Conservation (phyloP, 2,888 invertebrate genomes). For the Rhingia rostrata region DNA sequence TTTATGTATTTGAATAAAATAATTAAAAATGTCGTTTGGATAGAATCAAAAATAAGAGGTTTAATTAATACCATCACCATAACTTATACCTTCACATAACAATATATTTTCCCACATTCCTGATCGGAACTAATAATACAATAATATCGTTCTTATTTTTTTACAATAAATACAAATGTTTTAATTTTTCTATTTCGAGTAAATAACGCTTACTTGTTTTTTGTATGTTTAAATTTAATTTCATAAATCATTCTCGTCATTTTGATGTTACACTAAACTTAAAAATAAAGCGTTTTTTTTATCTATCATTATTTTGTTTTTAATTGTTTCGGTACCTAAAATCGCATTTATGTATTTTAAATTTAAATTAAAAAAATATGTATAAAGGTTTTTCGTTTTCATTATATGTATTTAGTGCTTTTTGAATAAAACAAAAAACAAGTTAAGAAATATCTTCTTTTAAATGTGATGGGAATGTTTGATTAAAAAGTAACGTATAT, state of each 20-base stretch:
- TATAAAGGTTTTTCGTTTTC: background rate
- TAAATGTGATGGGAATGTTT: constrained; percentile 58
- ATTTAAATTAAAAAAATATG: constrained; percentile 10
- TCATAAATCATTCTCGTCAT: constrained; percentile 31
- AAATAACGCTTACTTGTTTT: constrained; percentile 45
- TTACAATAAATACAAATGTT: constrained; percentile 45
- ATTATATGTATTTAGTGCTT: constrained; percentile 14
- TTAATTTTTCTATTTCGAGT: constrained; percentile 29
- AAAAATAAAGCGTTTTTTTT: constrained; percentile 50
- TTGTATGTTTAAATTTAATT: constrained; percentile 28
- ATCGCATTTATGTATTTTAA: constrained; percentile 18
- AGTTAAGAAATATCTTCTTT: constrained; percentile 26
- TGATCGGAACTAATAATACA: constrained; percentile 46
- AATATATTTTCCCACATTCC: constrained; percentile 11
- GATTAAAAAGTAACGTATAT: constrained; percentile 8
- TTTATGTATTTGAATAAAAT: constrained; percentile 16
- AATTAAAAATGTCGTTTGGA: constrained; percentile 51
- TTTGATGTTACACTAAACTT: constrained; percentile 46
- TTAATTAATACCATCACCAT: constrained; percentile 7
- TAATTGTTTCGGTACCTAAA: constrained; percentile 35
- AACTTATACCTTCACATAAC: constrained; percentile 18
- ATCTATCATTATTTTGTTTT: constrained; percentile 16
- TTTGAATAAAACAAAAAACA: constrained; percentile 4
- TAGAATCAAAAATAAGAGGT: constrained; percentile 27
- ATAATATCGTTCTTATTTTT: constrained; percentile 49